These are phyloP conservation scores for Myrmecobius fasciatus DNA, from an alignment of 2,113 vertebrate genomes.

Conservation along the genomic window DNA sequence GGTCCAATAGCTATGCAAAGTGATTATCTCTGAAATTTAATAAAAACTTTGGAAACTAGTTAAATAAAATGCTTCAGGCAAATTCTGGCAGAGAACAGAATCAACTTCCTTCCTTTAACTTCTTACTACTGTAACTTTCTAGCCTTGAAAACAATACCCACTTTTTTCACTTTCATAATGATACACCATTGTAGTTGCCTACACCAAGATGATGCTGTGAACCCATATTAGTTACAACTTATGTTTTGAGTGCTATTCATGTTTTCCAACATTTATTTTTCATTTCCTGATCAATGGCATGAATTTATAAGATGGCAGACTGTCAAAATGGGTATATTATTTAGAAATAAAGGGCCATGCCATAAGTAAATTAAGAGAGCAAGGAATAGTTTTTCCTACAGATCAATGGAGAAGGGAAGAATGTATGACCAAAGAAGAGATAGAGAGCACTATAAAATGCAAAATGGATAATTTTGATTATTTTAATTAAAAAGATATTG, in stretches of 20 bases:
- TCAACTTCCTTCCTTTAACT: not conserved
- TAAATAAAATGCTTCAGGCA: conserved; percentile 26
- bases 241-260: not conserved
- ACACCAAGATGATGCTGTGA: not conserved
- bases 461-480: too few relatives aligned
- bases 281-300: not conserved
- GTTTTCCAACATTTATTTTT: not conserved
- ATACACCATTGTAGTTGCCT: not conserved
- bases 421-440: too few relatives aligned
- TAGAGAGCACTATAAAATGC: too few relatives aligned
- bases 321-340: not conserved
- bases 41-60: conserved; percentile 1
- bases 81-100: not conserved
- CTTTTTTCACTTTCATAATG: not conserved
- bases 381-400: too few relatives aligned
- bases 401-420: too few relatives aligned
- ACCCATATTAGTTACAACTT: not conserved
- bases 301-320: not conserved
- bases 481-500: too few relatives aligned
- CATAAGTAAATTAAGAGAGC: too few relatives aligned
- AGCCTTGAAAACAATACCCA: not conserved
- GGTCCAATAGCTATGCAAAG: not conserved
- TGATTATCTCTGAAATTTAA: not conserved
- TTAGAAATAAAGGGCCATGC: too few relatives aligned
- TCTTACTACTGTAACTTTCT: not conserved